These are phyloP conservation scores for Chlorops oryzae DNA, from an alignment of 1,140 invertebrate genomes.

Conservation along the genomic window DNA sequence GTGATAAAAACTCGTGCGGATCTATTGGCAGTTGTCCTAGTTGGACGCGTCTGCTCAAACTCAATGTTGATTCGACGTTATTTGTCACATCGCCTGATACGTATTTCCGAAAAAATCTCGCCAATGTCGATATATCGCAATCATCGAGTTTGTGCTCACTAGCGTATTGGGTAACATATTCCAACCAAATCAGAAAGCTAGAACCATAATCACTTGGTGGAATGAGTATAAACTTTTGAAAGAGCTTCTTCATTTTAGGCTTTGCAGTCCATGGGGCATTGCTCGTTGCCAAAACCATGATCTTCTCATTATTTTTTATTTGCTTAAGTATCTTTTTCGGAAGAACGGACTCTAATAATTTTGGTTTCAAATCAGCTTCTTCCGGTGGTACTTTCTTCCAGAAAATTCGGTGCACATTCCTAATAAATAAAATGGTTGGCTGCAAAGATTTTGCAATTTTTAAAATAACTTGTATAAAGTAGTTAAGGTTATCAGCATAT, in stretches of 20 bases:
- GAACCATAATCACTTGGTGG: slow-evolving; percentile 62
- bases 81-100: slow-evolving; percentile 55
- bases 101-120: slow-evolving; percentile 60
- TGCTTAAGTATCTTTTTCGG: slow-evolving; percentile 57
- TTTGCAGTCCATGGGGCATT: slow-evolving; percentile 54
- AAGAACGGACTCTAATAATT: slow-evolving; percentile 57
- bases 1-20: slow-evolving; percentile 33
- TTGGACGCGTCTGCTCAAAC: slow-evolving; percentile 28
- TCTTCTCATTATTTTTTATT: slow-evolving; percentile 55
- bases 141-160: slow-evolving; percentile 49
- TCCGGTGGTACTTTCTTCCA: slow-evolving; percentile 61
- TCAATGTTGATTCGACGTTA: slow-evolving; percentile 44
- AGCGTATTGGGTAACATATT: slow-evolving; percentile 53
- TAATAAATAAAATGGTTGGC: slow-evolving; percentile 73
- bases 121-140: slow-evolving; percentile 60
- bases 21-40: slow-evolving; percentile 21
- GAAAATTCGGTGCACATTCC: slow-evolving; percentile 73
- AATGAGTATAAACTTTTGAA: slow-evolving; percentile 44
- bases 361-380: slow-evolving; percentile 42
- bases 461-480: slow-evolving; percentile 42
- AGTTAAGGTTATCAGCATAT: slow-evolving; percentile 61
- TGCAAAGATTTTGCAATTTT: slow-evolving; percentile 60
- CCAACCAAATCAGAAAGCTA: slow-evolving; percentile 56
- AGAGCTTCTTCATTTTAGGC: slow-evolving; percentile 46
- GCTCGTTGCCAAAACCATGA: slow-evolving; percentile 59